Evolutionary conservation across 1,140 invertebrate species (phyloP).

Genomic region (Pseudomyrmex flavicornis): DNA sequence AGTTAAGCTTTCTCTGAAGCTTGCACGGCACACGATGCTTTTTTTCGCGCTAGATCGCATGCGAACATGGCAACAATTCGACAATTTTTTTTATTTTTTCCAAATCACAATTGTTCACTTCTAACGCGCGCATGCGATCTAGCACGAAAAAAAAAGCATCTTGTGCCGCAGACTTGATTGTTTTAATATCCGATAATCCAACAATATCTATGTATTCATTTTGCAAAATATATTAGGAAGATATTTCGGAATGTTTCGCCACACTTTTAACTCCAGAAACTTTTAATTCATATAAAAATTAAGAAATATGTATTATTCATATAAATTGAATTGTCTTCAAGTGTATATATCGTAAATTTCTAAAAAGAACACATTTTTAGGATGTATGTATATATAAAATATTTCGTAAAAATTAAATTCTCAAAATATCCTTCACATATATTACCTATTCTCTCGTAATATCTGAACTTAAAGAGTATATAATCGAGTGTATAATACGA

Average conservation of each 20-base stretch:
- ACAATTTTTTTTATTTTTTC: too few relatives aligned
- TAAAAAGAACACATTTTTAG: conserved; percentile 4
- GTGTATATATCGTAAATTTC: background rate
- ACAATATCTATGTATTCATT: background rate
- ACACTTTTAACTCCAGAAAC: background rate
- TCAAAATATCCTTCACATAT: conserved; percentile 22
- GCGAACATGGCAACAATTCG: too few relatives aligned
- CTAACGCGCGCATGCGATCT: too few relatives aligned
- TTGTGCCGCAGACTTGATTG: too few relatives aligned
- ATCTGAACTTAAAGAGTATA: conserved; percentile 22
- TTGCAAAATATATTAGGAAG: background rate
- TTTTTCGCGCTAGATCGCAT: too few relatives aligned
- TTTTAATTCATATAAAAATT: conserved; percentile 5
- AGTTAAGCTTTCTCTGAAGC: too few relatives aligned
- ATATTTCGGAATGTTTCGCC: conserved; percentile 41
- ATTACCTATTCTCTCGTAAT: background rate
- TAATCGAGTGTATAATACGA: background rate
- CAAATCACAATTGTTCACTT: too few relatives aligned
- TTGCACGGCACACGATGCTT: too few relatives aligned
- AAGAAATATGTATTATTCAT: background rate
- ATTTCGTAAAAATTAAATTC: background rate
- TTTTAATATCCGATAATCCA: conserved; percentile 5
- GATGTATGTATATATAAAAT: conserved; percentile 22
- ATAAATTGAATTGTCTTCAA: background rate
- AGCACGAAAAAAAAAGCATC: too few relatives aligned